phyloP scores from a whole-genome alignment of 2,888 invertebrate species.

The Cremastinae sp. region DNA sequence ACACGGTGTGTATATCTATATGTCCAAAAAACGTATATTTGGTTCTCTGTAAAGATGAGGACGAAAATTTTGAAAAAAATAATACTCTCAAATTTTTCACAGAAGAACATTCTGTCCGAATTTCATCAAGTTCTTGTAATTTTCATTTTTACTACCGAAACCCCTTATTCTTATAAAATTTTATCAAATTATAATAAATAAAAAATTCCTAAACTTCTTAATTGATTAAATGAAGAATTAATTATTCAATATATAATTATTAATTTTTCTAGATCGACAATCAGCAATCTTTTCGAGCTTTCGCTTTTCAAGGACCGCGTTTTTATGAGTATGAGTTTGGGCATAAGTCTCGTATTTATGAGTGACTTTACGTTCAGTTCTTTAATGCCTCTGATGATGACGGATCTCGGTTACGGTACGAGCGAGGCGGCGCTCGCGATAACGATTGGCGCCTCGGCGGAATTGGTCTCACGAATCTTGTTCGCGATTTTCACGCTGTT shows the following conservation, averaged over 20 bases:
- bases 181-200: too few relatives aligned
- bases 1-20: too few relatives aligned
- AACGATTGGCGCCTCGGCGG: slow-evolving; percentile 86
- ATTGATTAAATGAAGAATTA: slow-evolving; percentile 1
- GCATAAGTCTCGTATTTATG: slow-evolving; percentile 85
- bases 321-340: slow-evolving; percentile 85
- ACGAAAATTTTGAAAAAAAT: too few relatives aligned
- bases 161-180: too few relatives aligned
- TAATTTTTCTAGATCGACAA: slow-evolving; percentile 58
- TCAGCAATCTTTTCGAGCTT: slow-evolving; percentile 73
- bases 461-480: slow-evolving; percentile 84
- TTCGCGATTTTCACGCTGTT: slow-evolving; percentile 85
- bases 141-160: too few relatives aligned
- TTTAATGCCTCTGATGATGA: slow-evolving; percentile 85
- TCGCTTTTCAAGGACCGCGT: slow-evolving; percentile 73
- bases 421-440: slow-evolving; percentile 85
- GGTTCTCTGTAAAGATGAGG: too few relatives aligned
- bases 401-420: slow-evolving; percentile 82
- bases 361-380: slow-evolving; percentile 87
- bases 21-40: too few relatives aligned
- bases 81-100: too few relatives aligned
- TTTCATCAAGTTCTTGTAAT: too few relatives aligned
- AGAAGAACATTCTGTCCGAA: too few relatives aligned
- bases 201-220: not conserved
- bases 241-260: slow-evolving; percentile 12